A percentile compares a stretch with the other conserved stretches of the same genome.
These are phyloP conservation scores for Spinus pinus DNA, from an alignment of 2,797 vertebrate species.

Conservation along the genomic window DNA sequence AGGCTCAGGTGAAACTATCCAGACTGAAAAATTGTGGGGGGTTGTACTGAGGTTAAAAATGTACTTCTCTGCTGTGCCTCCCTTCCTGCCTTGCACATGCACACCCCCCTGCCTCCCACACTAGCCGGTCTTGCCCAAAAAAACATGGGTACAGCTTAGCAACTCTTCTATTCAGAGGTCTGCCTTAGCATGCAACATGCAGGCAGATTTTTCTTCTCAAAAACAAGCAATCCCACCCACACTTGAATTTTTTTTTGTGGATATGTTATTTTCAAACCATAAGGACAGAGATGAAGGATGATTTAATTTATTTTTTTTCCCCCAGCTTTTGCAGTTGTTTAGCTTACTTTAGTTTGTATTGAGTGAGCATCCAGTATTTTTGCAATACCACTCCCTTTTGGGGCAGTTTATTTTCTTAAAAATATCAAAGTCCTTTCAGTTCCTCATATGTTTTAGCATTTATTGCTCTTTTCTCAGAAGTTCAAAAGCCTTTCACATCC, in stretches of 20 bases:
- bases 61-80: neutral
- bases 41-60: neutral
- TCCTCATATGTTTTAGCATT: neutral
- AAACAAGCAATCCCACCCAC: slow-evolving; percentile 27
- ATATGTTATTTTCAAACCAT: slow-evolving; percentile 15
- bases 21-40: neutral
- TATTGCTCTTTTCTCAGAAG: neutral
- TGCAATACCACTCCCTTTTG: neutral
- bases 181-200: neutral
- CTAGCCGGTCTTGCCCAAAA: neutral
- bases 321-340: neutral
- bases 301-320: neutral
- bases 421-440: slow-evolving; percentile 9
- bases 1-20: neutral
- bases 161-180: neutral
- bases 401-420: slow-evolving; percentile 16
- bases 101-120: neutral
- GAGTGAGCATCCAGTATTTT: neutral
- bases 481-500: neutral
- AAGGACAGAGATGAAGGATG: neutral
- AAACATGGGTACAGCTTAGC: neutral
- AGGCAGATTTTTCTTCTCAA: slow-evolving; percentile 19
- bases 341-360: neutral
- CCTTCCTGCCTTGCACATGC: neutral
- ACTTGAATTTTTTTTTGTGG: neutral